Evolutionary conservation across 2,113 vertebrate genomes (phyloP).

Genomic region (Odobenus rosmarus): DNA sequence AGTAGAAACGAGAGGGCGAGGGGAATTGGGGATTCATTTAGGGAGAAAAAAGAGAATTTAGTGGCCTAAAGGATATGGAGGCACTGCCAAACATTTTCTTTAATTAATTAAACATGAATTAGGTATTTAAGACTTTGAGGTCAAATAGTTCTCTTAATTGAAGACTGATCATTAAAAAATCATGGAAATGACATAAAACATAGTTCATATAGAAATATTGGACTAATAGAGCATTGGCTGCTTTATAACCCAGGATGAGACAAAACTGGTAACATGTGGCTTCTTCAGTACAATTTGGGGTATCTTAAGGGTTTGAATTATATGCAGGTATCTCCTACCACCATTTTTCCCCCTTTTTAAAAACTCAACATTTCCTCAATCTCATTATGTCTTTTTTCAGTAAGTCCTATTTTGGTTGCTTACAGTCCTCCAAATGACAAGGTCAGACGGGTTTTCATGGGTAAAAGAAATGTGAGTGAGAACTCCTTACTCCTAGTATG

Average conservation of each 20-base stretch:
- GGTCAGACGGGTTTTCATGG: not conserved
- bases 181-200: not conserved
- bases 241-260: not conserved
- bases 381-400: not conserved
- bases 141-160: not conserved
- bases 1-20: not conserved
- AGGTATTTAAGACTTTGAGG: not conserved
- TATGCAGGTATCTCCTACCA: not conserved
- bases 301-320: not conserved
- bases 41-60: not conserved
- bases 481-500: not conserved
- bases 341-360: not conserved
- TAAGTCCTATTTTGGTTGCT: not conserved
- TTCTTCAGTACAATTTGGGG: not conserved
- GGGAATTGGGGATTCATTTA: not conserved
- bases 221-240: not conserved
- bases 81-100: not conserved
- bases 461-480: not conserved
- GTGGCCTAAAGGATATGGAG: no score
- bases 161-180: not conserved
- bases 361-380: not conserved
- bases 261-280: fast-evolving
- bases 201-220: not conserved
- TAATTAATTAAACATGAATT: not conserved
- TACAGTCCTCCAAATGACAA: not conserved